Evolutionary conservation across 2,888 invertebrate species (phyloP), one percentile per base, ranked within the genome.

Genomic region (Keiferia lycopersicella): DNA sequence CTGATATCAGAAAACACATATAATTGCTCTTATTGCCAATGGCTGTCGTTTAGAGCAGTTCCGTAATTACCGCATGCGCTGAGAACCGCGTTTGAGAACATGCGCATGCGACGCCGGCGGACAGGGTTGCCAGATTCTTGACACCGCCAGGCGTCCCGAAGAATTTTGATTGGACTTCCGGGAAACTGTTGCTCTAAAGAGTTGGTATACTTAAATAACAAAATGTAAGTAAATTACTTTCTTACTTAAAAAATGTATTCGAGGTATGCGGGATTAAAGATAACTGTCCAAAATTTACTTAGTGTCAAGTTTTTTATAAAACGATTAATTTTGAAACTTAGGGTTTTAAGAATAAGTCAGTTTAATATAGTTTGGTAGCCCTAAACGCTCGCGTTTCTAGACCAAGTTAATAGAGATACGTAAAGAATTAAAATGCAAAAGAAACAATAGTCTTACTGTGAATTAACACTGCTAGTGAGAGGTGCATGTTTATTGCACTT

Each of bases 71-170:
- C 65, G 70, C 69, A 56, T 56, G 67, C 68, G 71, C 77, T 83
- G 83, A 75, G 82, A 83, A 83, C 77, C 70, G 69, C 64, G 62
- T 68, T 78, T 79, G 82, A 82, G 82, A 83, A 69, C 61, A 56
- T 56, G 38, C 41, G 38, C 65, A 53, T 64, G 64, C 51, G 50
- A 20, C 53, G 63, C 30, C 11, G 7, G n/a, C 56, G 14, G 56
- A 8, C 56, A 56, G 56, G 56, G 56, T 26, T 56, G 34, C 26
- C 34, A 56, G 22, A 51, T 45, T 45, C 51, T n/a, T 57, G 57
- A 57, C 34, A 51, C 45, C 45, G 57, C 34, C 22, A 12, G n/a
- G 57, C 16, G 34, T 51, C 11, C 18, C 12, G 10, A 51, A 11
- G 22, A 20, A 22, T 18, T 51, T 60, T 69, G 65, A 64, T 65